Evolutionary conservation across 2,888 invertebrate species (phyloP).

Genomic region (Coecobrya sp.): DNA sequence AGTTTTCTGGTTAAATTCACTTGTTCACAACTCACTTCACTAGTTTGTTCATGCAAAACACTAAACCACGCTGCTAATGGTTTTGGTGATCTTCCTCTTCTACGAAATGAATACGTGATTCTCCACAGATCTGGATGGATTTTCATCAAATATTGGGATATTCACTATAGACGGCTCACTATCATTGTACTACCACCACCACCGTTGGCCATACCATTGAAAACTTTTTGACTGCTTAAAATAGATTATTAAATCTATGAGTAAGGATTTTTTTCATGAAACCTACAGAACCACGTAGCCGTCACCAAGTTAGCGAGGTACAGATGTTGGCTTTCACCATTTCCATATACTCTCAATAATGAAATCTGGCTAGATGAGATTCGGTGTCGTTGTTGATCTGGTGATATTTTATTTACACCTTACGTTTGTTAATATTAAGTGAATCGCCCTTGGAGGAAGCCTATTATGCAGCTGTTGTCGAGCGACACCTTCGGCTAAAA

Average conservation of each 20-base stretch:
- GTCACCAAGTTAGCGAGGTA: background rate
- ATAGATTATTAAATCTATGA: background rate
- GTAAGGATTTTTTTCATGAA: background rate
- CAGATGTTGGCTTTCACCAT: background rate
- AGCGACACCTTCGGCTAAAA: background rate
- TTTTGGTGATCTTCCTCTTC: background rate
- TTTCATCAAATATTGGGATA: background rate
- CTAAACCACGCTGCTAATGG: background rate
- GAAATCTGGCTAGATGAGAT: slow-evolving; percentile 3
- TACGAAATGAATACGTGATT: background rate
- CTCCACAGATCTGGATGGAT: background rate
- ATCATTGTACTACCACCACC: no score
- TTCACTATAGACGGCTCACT: no score
- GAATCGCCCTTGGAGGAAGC: background rate
- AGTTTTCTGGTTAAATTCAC: background rate
- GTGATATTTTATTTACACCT: background rate
- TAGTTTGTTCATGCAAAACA: background rate
- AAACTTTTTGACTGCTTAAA: background rate
- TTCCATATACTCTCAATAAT: background rate
- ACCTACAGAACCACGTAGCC: background rate
- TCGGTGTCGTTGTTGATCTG: background rate
- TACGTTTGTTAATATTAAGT: slow-evolving; percentile 1
- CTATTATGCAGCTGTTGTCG: slow-evolving; percentile 2
- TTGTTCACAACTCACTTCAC: background rate
- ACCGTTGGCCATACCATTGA: background rate